These are phyloP conservation scores for Micrasema longulum DNA, from an alignment of 1,140 invertebrate species.

Conservation along the genomic window DNA sequence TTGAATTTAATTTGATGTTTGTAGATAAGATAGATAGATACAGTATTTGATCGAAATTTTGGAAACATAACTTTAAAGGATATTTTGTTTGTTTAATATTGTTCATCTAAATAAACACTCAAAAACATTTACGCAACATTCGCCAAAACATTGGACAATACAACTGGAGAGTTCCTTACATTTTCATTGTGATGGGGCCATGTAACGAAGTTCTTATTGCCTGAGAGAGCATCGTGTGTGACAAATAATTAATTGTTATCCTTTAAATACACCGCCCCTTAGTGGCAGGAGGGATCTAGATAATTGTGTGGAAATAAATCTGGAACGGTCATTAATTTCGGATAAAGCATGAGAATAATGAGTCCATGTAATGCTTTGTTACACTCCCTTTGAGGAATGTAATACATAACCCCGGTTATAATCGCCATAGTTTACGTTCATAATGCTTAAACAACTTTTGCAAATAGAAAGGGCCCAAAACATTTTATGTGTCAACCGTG, in stretches of 20 bases:
- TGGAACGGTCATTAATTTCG: conserved; percentile 17
- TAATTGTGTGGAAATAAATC: conserved; percentile 28
- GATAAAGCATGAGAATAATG: conserved; percentile 14
- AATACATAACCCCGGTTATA: background rate
- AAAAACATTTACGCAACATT: too few species aligned
- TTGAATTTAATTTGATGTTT: too few species aligned
- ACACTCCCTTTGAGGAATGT: background rate
- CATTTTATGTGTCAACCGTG: too few species aligned
- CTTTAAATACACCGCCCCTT: background rate
- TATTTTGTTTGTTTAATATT: too few species aligned
- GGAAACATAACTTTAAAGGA: too few species aligned
- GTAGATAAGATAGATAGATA: too few species aligned
- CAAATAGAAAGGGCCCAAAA: too few species aligned
- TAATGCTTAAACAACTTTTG: too few species aligned
- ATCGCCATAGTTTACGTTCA: background rate
- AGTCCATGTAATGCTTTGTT: conserved; percentile 22
- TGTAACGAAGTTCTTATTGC: conserved; percentile 20
- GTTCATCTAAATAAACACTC: too few species aligned
- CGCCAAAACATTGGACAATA: conserved; percentile 7
- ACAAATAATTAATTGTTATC: conserved; percentile 39
- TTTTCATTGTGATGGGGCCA: conserved; percentile 10
- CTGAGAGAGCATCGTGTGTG: conserved; percentile 17
- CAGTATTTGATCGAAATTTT: too few species aligned
- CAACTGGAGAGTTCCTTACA: conserved; percentile 25
- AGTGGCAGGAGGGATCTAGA: background rate